These are phyloP conservation scores for Drosophila virilis DNA, from an alignment of 1,140 invertebrate species.

Conservation along the genomic window DNA sequence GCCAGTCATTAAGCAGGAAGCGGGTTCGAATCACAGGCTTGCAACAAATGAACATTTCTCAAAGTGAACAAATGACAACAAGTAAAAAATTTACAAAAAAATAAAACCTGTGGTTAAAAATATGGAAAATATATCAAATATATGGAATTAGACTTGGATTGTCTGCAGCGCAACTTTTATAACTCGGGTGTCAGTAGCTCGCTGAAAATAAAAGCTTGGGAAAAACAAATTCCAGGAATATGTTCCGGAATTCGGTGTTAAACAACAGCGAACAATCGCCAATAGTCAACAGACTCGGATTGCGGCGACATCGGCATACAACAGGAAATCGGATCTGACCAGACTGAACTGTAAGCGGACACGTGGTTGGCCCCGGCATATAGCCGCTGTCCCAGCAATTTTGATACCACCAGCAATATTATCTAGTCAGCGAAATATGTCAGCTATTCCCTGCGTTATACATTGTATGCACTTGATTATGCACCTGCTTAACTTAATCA, in stretches of 20 bases:
- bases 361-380: conserved; percentile 45
- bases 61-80: too few species aligned
- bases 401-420: conserved; percentile 3
- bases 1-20: too few species aligned
- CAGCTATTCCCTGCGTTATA: neutral
- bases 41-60: too few species aligned
- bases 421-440: conserved; percentile 7
- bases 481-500: neutral
- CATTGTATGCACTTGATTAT: conserved; percentile 1
- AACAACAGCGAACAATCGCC: conserved; percentile 56
- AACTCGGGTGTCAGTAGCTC: conserved; percentile 33
- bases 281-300: conserved; percentile 50
- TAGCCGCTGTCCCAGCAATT: neutral
- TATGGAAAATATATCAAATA: neutral
- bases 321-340: conserved; percentile 52
- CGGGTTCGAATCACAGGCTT: too few species aligned
- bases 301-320: conserved; percentile 56
- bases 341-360: conserved; percentile 59
- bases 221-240: conserved; percentile 82
- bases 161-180: conserved; percentile 3
- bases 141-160: neutral
- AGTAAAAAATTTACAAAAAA: too few species aligned
- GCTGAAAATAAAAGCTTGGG: conserved; percentile 70
- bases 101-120: neutral
- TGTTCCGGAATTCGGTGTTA: conserved; percentile 81